Evolutionary conservation across 2,113 vertebrate species (phyloP).

Genomic region (Malaclemys terrapin): DNA sequence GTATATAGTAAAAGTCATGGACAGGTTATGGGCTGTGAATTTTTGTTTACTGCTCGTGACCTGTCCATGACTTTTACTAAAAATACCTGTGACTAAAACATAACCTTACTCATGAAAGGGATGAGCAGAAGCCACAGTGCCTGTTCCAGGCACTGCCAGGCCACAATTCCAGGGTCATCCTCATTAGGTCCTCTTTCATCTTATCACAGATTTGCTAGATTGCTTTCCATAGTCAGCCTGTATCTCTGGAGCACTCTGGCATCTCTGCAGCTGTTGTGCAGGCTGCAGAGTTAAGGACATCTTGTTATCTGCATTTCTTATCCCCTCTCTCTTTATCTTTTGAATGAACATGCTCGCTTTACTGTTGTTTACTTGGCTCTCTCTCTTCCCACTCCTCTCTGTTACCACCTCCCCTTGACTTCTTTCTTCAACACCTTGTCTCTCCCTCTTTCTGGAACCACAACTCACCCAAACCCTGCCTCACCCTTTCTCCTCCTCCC

Average conservation of each 20-base stretch:
- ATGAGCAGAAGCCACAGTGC: neutral
- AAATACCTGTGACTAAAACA: too few species aligned
- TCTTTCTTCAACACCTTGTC: neutral
- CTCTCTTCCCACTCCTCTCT: neutral
- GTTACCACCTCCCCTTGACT: neutral
- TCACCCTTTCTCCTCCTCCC: neutral
- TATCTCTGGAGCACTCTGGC: neutral
- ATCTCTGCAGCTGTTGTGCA: neutral
- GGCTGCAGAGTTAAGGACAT: neutral
- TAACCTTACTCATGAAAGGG: too few species aligned
- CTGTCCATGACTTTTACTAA: too few species aligned
- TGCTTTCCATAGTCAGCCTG: neutral
- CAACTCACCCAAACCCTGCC: neutral
- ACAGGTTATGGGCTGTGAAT: too few species aligned
- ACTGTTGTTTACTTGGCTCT: neutral
- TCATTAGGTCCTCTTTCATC: neutral
- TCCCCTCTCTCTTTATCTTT: neutral
- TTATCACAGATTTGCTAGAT: too few species aligned
- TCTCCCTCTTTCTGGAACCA: neutral
- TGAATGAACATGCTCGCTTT: neutral
- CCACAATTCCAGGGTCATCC: neutral
- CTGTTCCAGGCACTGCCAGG: neutral
- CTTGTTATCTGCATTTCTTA: neutral
- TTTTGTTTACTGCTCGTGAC: too few species aligned
- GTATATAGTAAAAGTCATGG: too few species aligned